These are phyloP conservation scores for Gnathonemus echidnorhynchus DNA, from an alignment of 2,113 vertebrate genomes.

Conservation along the genomic window DNA sequence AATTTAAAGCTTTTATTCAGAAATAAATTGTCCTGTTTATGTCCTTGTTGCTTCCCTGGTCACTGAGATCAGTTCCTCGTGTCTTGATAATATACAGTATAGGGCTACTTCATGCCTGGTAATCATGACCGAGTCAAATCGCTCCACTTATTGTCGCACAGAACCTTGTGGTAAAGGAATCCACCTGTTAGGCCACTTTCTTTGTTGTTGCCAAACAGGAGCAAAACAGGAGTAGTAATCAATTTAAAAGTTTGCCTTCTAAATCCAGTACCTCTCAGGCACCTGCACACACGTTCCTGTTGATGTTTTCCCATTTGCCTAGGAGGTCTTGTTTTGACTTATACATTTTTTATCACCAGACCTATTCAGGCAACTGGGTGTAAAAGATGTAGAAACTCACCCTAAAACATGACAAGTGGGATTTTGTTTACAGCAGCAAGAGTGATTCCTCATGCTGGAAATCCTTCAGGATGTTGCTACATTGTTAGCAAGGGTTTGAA, in stretches of 20 bases:
- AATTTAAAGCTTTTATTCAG: background rate
- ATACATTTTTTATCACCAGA: background rate
- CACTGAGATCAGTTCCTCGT: background rate
- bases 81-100: background rate
- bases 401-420: background rate
- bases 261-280: slow-evolving; percentile 8
- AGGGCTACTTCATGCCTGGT: background rate
- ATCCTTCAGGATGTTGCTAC: slow-evolving; percentile 24
- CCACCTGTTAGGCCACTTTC: slow-evolving; percentile 42
- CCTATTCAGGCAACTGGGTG: background rate
- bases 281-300: slow-evolving; percentile 36
- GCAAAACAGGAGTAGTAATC: background rate
- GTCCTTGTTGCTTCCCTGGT: background rate
- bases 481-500: slow-evolving; percentile 38
- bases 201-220: slow-evolving; percentile 13
- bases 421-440: background rate
- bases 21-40: background rate
- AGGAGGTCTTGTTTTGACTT: background rate
- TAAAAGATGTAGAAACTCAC: background rate
- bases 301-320: slow-evolving; percentile 17
- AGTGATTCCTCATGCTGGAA: slow-evolving; percentile 38
- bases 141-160: slow-evolving; percentile 17
- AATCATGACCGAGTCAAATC: background rate
- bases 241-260: slow-evolving; percentile 22
- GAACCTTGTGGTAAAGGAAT: slow-evolving; percentile 33